Evolutionary conservation across 2,113 vertebrate species (phyloP), one percentile per base, ranked within the genome.

Genomic region (Edolisoma coerulescens): DNA sequence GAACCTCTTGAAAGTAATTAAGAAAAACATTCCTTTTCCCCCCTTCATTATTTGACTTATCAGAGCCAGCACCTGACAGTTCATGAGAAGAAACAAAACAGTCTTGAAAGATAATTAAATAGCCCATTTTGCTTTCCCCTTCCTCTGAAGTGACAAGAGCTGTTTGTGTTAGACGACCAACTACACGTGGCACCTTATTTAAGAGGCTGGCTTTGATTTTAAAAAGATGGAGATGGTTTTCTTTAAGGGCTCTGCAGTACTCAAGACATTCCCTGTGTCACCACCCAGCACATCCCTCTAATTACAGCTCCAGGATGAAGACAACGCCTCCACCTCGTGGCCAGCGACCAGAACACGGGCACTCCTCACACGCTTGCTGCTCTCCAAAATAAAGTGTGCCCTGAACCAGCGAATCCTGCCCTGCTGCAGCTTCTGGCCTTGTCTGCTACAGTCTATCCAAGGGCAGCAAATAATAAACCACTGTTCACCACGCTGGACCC

Each of bases 241-340:
- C 63, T 71, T 16, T 14, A 14, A 69, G 74, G 22, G 32, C 41
- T 73, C 65, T 78, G 64, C 42, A 74, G 10, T 14, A n/a, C 28
- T 35, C 24, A 39, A 60, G 26, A 65, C 37, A 19, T 19, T 14
- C 8, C 24, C 28, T 32, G 50, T 3, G 44, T 13, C 52, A 75
- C 7, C 16, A 67, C 7, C 2, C 7, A 27, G 30, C 1, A 0
- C 2, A 11, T 13, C 33, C 17, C 45, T 35, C 15, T 6, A 65
- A 91, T 35, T 16, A 1, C 11, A 28, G 9, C 45, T 67, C 10
- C 67, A 86, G 69, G 56, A 37, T 35, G 76, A 89, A 81, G 78
- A 84, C 57, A 74, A 97, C 5, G 26, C 90, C 95, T 93, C 95
- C 96, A 96, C 80, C 97, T 97, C 87, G 97, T 94, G 97, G 97